Base-by-base conservation (phyloP, 2,113 vertebrate genomes). In the Coreoperca whiteheadi region DNA sequence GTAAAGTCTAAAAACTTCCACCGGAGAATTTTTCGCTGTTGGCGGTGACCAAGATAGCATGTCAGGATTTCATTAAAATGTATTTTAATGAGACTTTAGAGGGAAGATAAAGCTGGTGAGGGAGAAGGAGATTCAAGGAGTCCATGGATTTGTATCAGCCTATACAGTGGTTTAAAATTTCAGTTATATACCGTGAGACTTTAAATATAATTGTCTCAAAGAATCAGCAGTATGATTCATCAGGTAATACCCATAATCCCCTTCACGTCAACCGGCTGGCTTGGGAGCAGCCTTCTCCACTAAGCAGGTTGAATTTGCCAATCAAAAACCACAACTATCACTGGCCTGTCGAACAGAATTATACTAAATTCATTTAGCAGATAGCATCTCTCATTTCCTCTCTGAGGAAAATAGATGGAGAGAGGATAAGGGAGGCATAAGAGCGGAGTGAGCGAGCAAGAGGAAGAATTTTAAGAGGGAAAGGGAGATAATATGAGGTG, bases 331-430 rank as follows among this genome's bases (percentile, higher is more conserved):
- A 15, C 28, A 60, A 21, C 32, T 34, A 1, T 48, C 37, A 28
- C 28, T 14, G 20, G 37, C 12, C 32, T 7, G 1, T 6, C 59
- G 2, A 2, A 37, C 28, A 56, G 8, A 70, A 59, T 60, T 41
- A 10, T 6, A 7, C 1, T 34, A 23, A 34, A 20, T 63, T 57
- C 37, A 39, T 43, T 7, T 0, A 20, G 39, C 63, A 61, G 81
- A 87, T 77, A 73, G 21, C 54, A 65, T 81, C 74, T 74, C 59
- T 74, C n/a, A 70, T 84, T 84, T 77, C 25, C 56, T 51, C 28
- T 6, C 34, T 8, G 28, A 37, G 20, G 39, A 20, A 69, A 57
- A 68, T 2, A 5, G n/a, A 65, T 14, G 20, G 6, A 18, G 67
- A 34, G 76, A 77, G 50, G 21, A 25, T 54, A 20, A 48, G 48